A percentile compares a stretch with the other conserved stretches of the same genome.
phyloP scores from a whole-genome alignment of 1,140 invertebrate species.

The Drosophila prosaltans region DNA sequence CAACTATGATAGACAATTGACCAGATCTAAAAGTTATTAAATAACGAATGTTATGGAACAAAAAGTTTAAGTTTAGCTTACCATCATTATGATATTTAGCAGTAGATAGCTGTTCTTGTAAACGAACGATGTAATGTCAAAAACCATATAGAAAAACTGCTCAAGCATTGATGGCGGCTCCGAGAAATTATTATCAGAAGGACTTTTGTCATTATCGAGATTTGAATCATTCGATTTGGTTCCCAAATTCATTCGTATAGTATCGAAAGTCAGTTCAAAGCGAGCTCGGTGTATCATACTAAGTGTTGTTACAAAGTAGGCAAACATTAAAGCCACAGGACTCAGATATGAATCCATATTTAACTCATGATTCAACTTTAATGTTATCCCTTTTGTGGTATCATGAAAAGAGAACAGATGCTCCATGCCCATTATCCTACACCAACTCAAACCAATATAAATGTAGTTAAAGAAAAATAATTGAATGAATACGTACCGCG shows the following conservation, averaged over 20 bases:
- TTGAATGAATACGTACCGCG: conserved; percentile 84
- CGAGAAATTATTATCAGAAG: conserved; percentile 6
- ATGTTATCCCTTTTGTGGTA: conserved; percentile 84
- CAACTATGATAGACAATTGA: conserved; percentile 99
- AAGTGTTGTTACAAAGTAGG: conserved; percentile 89
- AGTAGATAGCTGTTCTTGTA: conserved; percentile 93
- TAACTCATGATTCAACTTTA: conserved; percentile 75
- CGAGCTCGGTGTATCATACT: conserved; percentile 87
- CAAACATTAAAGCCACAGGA: conserved; percentile 88
- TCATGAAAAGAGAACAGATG: conserved; percentile 85
- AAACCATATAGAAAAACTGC: conserved; percentile 86
- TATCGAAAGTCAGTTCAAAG: conserved; percentile 76
- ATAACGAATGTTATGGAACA: neutral
- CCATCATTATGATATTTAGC: conserved; percentile 96
- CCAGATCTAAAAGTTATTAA: conserved; percentile 89
- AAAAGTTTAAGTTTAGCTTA: conserved; percentile 82
- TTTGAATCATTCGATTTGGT: conserved; percentile 11
- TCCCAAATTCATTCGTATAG: conserved; percentile 35
- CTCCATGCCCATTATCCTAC: conserved; percentile 88
- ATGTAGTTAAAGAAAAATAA: neutral
- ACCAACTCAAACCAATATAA: conserved; percentile 42
- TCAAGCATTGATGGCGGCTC: conserved; percentile 84
- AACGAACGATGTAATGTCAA: conserved; percentile 87
- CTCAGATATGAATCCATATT: conserved; percentile 89
- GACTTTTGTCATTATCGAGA: neutral